Base-by-base conservation (phyloP, 2,113 vertebrate genomes). In the Zapus hudsonius region DNA sequence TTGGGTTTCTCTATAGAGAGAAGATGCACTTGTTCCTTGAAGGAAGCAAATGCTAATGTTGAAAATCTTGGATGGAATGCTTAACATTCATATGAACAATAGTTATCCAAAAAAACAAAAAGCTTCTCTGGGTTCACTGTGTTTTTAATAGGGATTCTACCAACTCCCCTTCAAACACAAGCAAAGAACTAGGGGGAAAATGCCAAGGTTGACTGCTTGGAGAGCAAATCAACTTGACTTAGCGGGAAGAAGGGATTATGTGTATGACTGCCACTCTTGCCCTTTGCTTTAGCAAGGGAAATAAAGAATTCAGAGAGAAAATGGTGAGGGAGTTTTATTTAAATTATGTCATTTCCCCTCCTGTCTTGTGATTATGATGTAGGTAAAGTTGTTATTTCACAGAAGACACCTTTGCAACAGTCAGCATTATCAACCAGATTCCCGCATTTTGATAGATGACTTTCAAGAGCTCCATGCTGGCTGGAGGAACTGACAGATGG, bases 381-480 rank as follows among this genome's bases (percentile, higher is more conserved):
- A 91, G 95, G 92, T 85, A 93, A 75, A 87, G 84, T 64, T 82
- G 70, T 93, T 96, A 91, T 95, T 94, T 94, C 52, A 66, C 55
- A 44, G 93, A 94, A 95, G 63, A 33, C 59, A 91, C 61, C 94
- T 81, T 70, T 40, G 22, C 66, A 73, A 63, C 57, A 23, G 8
- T 87, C 92, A 90, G 70, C 55, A 79, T 90, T 87, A 92, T 83
- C 82, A 95, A 40, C 85, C 88, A 86, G 80, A 89, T 87, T 95
- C 92, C 89, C 80, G 11, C 84, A 57, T 90, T 95, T 94, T 96
- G 93, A 96, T 80, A 92, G 85, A 95, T 93, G 94, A 92, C 78
- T 91, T 91, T 73, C 0, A 82, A 87, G 78, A 91, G 84, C 82
- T 64, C 87, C 84, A 42, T 63, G 95, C 78, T 94, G 94, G 92